Evolutionary conservation across 2,113 vertebrate genomes (phyloP).

Genomic region (Cettia cetti): DNA sequence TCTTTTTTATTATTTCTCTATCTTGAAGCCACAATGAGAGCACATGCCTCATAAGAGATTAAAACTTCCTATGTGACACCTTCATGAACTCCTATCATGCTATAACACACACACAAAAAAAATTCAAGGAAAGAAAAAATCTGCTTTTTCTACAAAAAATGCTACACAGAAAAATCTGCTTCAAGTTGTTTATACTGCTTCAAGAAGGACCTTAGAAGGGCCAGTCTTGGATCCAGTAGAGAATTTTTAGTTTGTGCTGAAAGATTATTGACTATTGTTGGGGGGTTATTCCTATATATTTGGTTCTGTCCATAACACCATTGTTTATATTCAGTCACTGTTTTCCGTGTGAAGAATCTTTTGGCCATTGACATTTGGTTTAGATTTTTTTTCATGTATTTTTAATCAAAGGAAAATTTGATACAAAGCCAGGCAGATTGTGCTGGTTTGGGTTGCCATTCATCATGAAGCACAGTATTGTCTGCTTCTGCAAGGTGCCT

Average conservation of each 20-base stretch:
- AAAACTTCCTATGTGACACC: not conserved
- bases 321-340: not conserved
- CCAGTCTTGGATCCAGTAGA: not conserved
- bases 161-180: not conserved
- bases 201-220: not conserved
- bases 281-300: not conserved
- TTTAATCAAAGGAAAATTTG: not conserved
- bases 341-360: not conserved
- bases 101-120: not conserved
- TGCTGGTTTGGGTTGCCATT: not conserved
- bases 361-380: not conserved
- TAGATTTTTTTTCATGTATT: not conserved
- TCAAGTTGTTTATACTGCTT: not conserved
- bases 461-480: not conserved
- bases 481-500: not conserved
- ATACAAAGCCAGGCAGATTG: not conserved
- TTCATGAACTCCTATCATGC: rapidly evolving
- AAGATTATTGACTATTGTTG: not conserved
- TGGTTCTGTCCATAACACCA: not conserved
- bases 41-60: not conserved
- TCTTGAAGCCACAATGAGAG: not conserved
- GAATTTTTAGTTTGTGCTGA: not conserved
- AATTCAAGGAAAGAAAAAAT: not conserved
- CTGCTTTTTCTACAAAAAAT: not conserved
- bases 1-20: not conserved